Evolutionary conservation across 1,140 invertebrate genomes (phyloP).

Genomic region (Subanguina moxae): DNA sequence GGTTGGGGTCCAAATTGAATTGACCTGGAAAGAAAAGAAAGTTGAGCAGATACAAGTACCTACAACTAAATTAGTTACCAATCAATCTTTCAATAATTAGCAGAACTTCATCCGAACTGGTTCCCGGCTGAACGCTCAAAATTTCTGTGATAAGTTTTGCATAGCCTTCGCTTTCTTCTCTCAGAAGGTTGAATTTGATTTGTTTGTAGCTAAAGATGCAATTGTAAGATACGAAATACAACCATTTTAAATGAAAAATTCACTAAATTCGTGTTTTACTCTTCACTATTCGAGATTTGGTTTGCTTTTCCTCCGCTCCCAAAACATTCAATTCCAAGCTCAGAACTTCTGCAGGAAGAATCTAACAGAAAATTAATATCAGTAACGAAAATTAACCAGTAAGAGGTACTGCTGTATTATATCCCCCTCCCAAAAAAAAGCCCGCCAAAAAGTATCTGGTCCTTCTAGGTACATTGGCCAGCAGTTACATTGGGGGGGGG

Average conservation of each 20-base stretch:
- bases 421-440: too few species aligned
- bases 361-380: conserved; percentile 20
- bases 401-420: too few species aligned
- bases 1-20: conserved; percentile 96
- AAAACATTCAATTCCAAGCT: conserved; percentile 37
- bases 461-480: too few species aligned
- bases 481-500: too few species aligned
- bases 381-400: too few species aligned
- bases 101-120: conserved; percentile 65
- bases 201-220: conserved; percentile 81
- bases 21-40: conserved; percentile 70
- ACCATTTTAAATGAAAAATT: background rate
- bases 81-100: conserved; percentile 87
- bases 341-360: conserved; percentile 45
- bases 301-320: conserved; percentile 35
- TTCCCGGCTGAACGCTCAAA: conserved; percentile 66
- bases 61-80: conserved; percentile 64
- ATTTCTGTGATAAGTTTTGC: conserved; percentile 93
- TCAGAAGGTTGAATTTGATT: conserved; percentile 93
- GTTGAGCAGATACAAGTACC: too few species aligned
- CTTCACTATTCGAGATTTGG: conserved; percentile 40
- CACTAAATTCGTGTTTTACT: conserved; percentile 41
- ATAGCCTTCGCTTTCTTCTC: conserved; percentile 98
- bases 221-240: conserved; percentile 10
- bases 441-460: too few species aligned